phyloP scores from a whole-genome alignment of 2,888 invertebrate species.

The Sepiola atlantica region DNA sequence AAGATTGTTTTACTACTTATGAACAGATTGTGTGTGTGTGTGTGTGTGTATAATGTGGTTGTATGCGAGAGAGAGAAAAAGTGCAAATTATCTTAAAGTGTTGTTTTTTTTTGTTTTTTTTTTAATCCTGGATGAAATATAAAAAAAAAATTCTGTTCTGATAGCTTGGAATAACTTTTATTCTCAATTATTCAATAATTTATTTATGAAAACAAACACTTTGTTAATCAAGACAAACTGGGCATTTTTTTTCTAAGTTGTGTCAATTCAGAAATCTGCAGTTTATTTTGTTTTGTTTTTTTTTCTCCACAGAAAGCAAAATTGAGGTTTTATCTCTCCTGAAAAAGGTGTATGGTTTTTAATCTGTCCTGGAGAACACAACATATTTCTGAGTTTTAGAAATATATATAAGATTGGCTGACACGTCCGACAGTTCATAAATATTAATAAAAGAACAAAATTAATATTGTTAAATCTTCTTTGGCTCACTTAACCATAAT shows the following conservation, averaged over 20 bases:
- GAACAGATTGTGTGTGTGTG: neutral
- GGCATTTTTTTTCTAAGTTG: neutral
- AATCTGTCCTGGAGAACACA: neutral
- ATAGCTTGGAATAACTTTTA: neutral
- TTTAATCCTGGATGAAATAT: neutral
- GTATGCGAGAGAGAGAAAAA: neutral
- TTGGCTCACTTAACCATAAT: no score
- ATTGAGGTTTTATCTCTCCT: neutral
- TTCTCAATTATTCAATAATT: neutral
- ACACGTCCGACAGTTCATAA: no score
- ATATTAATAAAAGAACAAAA: no score
- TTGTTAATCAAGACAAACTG: neutral
- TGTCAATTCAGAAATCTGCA: neutral
- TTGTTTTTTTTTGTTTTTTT: neutral
- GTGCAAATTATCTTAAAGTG: neutral
- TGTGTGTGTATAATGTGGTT: neutral
- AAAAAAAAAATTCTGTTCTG: neutral
- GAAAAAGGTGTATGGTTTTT: neutral
- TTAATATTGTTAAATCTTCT: no score
- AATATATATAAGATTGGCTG: neutral
- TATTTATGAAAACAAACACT: neutral
- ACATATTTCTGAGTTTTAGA: neutral
- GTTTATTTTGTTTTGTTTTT: neutral
- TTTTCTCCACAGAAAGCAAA: no score
- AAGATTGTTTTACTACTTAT: neutral